phyloP scores from a whole-genome alignment of 2,888 invertebrate species.

The Drosophila lacicola region DNA sequence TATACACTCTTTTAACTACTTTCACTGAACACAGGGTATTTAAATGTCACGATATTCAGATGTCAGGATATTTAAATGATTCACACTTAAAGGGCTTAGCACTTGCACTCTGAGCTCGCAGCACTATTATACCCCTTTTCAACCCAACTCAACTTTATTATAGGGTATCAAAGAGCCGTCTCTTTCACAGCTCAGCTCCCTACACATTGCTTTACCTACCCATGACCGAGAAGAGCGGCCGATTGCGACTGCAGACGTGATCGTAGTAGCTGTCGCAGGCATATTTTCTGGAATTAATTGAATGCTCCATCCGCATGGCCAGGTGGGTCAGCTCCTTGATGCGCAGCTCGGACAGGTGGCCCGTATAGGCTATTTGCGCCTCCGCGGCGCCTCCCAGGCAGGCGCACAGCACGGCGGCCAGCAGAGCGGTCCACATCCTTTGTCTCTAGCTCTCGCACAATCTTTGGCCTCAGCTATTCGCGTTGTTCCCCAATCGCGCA shows the following conservation, averaged over 20 bases:
- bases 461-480: background rate
- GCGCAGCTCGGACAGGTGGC: slow-evolving; percentile 77
- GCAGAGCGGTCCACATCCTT: slow-evolving; percentile 31
- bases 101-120: no score
- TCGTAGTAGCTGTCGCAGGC: slow-evolving; percentile 82
- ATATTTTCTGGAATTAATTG: slow-evolving; percentile 76
- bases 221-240: slow-evolving; percentile 81
- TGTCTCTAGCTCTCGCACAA: background rate
- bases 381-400: slow-evolving; percentile 13
- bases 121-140: no score
- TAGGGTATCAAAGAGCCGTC: background rate
- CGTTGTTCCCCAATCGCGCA: slow-evolving; percentile 28
- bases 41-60: no score
- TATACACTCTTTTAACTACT: no score
- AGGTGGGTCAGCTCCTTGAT: slow-evolving; percentile 76
- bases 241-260: slow-evolving; percentile 82
- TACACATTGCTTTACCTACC: slow-evolving; percentile 54
- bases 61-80: no score
- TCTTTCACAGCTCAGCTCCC: background rate
- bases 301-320: slow-evolving; percentile 73
- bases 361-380: slow-evolving; percentile 70
- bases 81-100: no score
- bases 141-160: no score
- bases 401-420: slow-evolving; percentile 28
- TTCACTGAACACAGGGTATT: no score